Evolutionary conservation across 2,113 vertebrate species (phyloP), one percentile per base, ranked within the genome.

Genomic region (Labeo catla): DNA sequence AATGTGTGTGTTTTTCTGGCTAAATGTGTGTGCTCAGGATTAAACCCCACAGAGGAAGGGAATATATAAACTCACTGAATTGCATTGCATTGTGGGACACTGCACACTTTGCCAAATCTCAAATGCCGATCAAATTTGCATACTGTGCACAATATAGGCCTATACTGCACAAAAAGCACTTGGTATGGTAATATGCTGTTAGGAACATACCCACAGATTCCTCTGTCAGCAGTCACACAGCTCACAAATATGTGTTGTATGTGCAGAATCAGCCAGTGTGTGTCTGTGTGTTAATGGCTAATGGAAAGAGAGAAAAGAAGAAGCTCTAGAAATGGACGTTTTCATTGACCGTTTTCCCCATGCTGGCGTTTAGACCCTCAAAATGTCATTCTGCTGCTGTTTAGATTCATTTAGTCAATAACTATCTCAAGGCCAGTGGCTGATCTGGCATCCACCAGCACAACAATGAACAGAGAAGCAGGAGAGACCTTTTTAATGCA

Each of bases 381-480:
- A 83, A 34, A 83, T 72, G 52, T 57, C 49, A 57, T 83, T 83
- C 36, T 72, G 19, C 66, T 82, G 80, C 36, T 2, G 23, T 72
- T 83, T 39, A 72, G 19, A 83, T 83, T 34, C 23, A 49, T 52
- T 54, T 45, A 21, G 49, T 57, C 66, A 54, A 39, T 83, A 83
- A 43, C 49, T 16, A 50, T 83, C 66, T 73, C 49, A 2, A 83
- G 50, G 34, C 28, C 81, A 83, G 49, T 43, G 19, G 36, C 52
- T 59, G 36, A 83, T 83, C 15, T 43, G 34, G 13, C 47, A 34
- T 6, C 49, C 49, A 83, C 16, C 45, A 54, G 66, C 50, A 43
- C 50, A 73, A 50, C 16, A 78, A 28, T 61, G n/a, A 81, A 23
- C 34, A 3, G n/a, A 76, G 11, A 50, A 76, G 11, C n/a, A 28